Percentiles rank a stretch among this genome's conserved stretches.
Conservation (phyloP, 2,888 invertebrate species). For the Eulithis prunata region DNA sequence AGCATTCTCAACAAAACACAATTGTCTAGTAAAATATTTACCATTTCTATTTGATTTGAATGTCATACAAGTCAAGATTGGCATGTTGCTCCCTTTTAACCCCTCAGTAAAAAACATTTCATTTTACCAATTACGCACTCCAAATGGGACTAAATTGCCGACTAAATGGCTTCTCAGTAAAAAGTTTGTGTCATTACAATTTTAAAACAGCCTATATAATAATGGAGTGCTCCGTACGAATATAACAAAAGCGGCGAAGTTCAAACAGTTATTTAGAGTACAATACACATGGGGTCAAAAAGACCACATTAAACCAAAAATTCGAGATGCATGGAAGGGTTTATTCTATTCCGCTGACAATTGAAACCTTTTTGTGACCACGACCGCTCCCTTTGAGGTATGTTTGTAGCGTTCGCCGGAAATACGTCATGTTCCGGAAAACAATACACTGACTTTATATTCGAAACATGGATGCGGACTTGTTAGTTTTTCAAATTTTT, state of each 20-base stretch:
- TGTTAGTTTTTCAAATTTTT: slow-evolving; percentile 16
- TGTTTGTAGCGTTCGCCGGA: slow-evolving; percentile 20
- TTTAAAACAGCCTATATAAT: too few species aligned
- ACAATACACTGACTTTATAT: slow-evolving; percentile 21
- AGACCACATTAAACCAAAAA: slow-evolving; percentile 22
- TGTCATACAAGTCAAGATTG: too few species aligned
- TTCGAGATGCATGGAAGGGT: slow-evolving; percentile 25
- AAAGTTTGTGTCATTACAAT: too few species aligned
- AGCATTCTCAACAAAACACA: too few species aligned
- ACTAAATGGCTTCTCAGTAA: too few species aligned
- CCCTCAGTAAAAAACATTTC: too few species aligned
- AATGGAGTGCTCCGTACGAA: not conserved
- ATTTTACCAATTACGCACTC: too few species aligned
- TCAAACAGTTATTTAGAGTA: slow-evolving; percentile 14
- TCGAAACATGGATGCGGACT: slow-evolving; percentile 10
- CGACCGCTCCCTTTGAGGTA: slow-evolving; percentile 32
- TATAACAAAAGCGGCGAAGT: slow-evolving; percentile 1
- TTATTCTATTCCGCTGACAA: slow-evolving; percentile 24
- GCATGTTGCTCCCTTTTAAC: too few species aligned
- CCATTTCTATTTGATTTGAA: too few species aligned
- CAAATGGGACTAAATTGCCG: too few species aligned
- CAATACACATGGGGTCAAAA: slow-evolving; percentile 22
- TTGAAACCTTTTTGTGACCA: slow-evolving; percentile 34
- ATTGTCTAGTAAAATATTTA: too few species aligned
- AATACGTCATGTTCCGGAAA: slow-evolving; percentile 22